Conservation (phyloP, 1,140 invertebrate species). For the Drosophila baimaii region DNA sequence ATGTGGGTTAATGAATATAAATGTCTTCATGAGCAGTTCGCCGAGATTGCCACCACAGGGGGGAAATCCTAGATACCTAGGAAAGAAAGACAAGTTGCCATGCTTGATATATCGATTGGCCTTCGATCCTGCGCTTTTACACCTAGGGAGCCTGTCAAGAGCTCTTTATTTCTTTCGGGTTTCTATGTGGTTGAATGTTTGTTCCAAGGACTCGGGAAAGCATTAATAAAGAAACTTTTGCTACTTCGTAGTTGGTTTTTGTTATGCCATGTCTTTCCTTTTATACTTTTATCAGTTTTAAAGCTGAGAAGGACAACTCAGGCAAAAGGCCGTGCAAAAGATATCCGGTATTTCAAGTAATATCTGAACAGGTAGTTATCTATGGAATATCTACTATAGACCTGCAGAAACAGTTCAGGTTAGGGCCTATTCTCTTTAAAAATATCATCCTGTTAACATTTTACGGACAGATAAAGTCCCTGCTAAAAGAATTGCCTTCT, state of each 20-base stretch:
- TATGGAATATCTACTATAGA: background rate
- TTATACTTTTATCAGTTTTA: background rate
- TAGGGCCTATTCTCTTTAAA: too few relatives aligned
- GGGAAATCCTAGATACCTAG: background rate
- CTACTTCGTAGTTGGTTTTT: background rate
- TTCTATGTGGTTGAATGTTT: background rate
- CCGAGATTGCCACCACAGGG: background rate
- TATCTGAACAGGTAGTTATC: background rate
- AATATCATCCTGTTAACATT: too few relatives aligned
- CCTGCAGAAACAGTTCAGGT: too few relatives aligned
- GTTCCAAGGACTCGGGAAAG: too few relatives aligned
- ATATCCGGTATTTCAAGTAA: background rate
- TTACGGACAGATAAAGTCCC: too few relatives aligned
- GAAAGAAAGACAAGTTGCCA: background rate
- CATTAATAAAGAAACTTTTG: background rate
- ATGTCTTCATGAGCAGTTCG: slow-evolving; percentile 45
- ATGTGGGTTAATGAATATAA: slow-evolving; percentile 69
- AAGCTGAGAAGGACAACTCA: background rate
- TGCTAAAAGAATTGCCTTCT: too few relatives aligned
- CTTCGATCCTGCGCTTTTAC: background rate
- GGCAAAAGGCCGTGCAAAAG: background rate
- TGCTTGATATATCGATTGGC: background rate
- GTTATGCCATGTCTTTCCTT: too few relatives aligned
- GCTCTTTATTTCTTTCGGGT: background rate
- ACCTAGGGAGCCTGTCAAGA: background rate